Evolutionary conservation across 2,888 invertebrate genomes (phyloP).

Genomic region (Patella depressa): DNA sequence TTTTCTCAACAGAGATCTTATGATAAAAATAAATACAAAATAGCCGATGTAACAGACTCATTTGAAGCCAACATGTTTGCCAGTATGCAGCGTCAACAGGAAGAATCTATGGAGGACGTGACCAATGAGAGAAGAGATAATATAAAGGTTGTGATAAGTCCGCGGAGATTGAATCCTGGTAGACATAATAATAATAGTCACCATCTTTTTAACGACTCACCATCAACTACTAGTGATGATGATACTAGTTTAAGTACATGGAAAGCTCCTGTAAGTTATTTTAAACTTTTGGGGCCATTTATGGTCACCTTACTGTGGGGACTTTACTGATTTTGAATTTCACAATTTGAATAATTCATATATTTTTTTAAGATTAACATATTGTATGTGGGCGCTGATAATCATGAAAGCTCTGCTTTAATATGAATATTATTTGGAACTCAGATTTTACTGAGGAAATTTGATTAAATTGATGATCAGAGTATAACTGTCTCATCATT

Average conservation of each 20-base stretch:
- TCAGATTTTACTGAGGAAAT: too few relatives aligned
- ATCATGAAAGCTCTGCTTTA: too few relatives aligned
- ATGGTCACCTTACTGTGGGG: neutral
- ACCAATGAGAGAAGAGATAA: conserved; percentile 7
- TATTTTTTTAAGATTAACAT: too few relatives aligned
- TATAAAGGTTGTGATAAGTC: conserved; percentile 19
- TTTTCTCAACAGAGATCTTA: conserved; percentile 53
- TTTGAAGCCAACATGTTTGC: conserved; percentile 66
- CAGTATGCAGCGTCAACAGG: conserved; percentile 61
- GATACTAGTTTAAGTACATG: conserved; percentile 65
- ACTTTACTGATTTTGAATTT: neutral
- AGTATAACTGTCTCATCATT: too few relatives aligned
- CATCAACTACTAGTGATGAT: conserved; percentile 62
- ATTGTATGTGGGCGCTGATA: too few relatives aligned
- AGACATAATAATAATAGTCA: conserved; percentile 14
- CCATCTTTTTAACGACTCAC: conserved; percentile 53
- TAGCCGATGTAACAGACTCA: conserved; percentile 64
- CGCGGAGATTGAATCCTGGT: conserved; percentile 13
- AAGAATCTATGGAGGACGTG: conserved; percentile 46
- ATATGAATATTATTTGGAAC: too few relatives aligned
- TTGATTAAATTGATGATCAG: too few relatives aligned
- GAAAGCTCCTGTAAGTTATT: conserved; percentile 58
- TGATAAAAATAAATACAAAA: conserved; percentile 47
- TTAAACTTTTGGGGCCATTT: neutral
- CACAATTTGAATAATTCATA: too few relatives aligned